These are phyloP conservation scores for Prionace glauca DNA, from an alignment of 2,797 vertebrate genomes.

Conservation along the genomic window DNA sequence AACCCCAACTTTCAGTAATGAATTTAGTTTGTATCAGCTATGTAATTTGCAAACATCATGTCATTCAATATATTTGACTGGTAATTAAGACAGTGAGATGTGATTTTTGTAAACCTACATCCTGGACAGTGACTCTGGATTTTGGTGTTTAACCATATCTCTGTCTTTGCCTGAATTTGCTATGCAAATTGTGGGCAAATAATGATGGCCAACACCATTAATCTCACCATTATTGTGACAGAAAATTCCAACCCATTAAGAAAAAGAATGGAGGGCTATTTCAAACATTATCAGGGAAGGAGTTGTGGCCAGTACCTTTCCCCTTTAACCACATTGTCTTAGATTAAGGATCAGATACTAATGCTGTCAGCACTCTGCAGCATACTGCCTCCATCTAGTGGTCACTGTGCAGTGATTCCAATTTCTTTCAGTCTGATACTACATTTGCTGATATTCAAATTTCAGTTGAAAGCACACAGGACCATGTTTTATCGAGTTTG, in stretches of 20 bases:
- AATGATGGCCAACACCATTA: neutral
- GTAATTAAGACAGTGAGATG: neutral
- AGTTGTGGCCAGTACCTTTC: neutral
- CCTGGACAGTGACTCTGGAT: neutral
- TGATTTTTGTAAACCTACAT: neutral
- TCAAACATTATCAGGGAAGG: neutral
- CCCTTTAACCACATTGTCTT: neutral
- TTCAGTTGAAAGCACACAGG: neutral
- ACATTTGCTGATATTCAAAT: neutral
- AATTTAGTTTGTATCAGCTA: neutral
- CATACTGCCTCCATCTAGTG: slow-evolving; percentile 6
- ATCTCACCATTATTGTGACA: neutral
- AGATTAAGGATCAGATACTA: neutral
- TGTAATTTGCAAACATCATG: neutral
- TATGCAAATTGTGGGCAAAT: neutral
- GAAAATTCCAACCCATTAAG: neutral
- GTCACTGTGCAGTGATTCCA: neutral
- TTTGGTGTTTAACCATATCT: neutral
- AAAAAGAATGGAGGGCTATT: neutral
- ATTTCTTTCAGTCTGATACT: neutral
- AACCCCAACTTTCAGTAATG: neutral
- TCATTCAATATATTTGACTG: neutral
- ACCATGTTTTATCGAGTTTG: neutral
- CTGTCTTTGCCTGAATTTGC: neutral
- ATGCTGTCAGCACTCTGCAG: neutral